Evolutionary conservation across 2,888 invertebrate species (phyloP).

Genomic region (Amaurobius ferox): DNA sequence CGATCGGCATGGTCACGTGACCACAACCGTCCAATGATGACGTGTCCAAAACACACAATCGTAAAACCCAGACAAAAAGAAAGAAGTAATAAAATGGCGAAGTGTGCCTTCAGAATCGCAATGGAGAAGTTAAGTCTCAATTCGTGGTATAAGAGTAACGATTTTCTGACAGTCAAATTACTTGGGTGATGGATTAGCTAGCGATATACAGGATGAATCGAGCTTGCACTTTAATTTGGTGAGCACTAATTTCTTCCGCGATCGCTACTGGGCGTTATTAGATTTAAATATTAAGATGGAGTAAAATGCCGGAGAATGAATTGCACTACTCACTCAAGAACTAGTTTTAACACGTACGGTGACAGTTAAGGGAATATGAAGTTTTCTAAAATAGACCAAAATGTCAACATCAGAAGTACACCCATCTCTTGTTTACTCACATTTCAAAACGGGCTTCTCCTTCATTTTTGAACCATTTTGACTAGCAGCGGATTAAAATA

Average conservation of each 20-base stretch:
- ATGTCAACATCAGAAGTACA: too few relatives aligned
- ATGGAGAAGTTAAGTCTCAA: constrained; percentile 38
- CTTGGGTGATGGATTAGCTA: constrained; percentile 47
- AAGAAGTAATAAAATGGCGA: neutral
- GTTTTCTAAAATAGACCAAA: too few relatives aligned
- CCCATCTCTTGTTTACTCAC: too few relatives aligned
- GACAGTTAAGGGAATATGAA: too few relatives aligned
- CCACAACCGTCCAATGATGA: constrained; percentile 27
- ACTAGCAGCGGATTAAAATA: too few relatives aligned
- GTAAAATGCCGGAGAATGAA: constrained; percentile 3
- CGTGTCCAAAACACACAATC: neutral
- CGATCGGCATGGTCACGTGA: constrained; percentile 49
- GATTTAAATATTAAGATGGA: constrained; percentile 54
- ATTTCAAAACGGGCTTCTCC: too few relatives aligned
- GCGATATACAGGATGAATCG: constrained; percentile 18
- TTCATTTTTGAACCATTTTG: too few relatives aligned
- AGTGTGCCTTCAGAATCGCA: constrained; percentile 22
- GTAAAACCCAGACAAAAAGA: neutral
- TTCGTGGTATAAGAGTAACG: constrained; percentile 18
- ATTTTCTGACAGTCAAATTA: constrained; percentile 54
- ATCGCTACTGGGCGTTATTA: constrained; percentile 46
- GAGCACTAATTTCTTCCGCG: constrained; percentile 27
- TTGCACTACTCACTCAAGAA: too few relatives aligned
- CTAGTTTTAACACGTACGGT: too few relatives aligned
- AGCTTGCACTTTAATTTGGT: constrained; percentile 27